These are phyloP conservation scores for Eulemur albifrons DNA, from an alignment of 2,797 vertebrate genomes.

Conservation along the genomic window DNA sequence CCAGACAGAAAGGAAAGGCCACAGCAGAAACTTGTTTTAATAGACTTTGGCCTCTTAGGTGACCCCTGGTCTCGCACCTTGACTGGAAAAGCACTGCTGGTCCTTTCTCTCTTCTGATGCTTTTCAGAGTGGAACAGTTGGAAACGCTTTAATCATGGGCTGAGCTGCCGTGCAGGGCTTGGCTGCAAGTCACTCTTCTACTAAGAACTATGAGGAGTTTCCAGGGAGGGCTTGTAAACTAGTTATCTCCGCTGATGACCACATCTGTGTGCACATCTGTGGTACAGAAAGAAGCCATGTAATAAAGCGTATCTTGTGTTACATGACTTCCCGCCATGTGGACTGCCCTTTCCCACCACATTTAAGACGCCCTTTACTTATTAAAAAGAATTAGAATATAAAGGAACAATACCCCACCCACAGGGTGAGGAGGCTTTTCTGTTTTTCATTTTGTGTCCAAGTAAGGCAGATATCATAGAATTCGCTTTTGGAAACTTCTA, in stretches of 20 bases:
- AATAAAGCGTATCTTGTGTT: constrained; percentile 71
- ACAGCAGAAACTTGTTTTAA: background rate
- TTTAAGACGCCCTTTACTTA: constrained; percentile 55
- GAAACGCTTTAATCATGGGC: constrained; percentile 56
- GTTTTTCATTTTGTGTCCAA: constrained; percentile 61
- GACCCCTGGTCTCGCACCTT: background rate
- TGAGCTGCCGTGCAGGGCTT: constrained; percentile 54
- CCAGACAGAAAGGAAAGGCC: background rate
- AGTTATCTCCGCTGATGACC: constrained; percentile 77
- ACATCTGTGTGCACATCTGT: constrained; percentile 77
- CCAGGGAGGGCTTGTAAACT: constrained; percentile 74
- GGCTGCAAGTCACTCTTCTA: constrained; percentile 67
- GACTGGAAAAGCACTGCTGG: background rate
- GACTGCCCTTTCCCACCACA: constrained; percentile 64
- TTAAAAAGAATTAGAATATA: constrained; percentile 62
- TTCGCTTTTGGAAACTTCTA: background rate
- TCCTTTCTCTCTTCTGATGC: constrained; percentile 49
- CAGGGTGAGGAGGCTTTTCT: constrained; percentile 46
- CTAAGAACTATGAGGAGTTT: constrained; percentile 67
- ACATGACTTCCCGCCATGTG: constrained; percentile 64
- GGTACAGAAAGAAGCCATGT: constrained; percentile 64
- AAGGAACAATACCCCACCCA: constrained; percentile 55
- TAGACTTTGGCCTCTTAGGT: background rate
- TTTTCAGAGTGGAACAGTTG: constrained; percentile 49
- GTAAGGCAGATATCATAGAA: constrained; percentile 31